Conservation (phyloP, 2,888 invertebrate species). For the Tribolium freemani region DNA sequence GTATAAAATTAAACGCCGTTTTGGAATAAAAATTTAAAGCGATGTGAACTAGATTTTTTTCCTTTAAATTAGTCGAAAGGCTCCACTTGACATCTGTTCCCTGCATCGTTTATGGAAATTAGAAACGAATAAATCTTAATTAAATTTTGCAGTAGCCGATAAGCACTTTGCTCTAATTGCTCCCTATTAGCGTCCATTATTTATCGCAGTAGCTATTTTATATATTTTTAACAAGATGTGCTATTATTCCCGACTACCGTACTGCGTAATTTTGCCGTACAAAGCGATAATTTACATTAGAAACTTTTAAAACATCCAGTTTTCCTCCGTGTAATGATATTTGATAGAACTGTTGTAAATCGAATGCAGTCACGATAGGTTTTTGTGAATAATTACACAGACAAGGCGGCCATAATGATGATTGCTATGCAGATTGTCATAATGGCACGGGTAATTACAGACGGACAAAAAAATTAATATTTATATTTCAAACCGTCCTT, state of each 20-base stretch:
- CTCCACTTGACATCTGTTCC: conserved; percentile 24
- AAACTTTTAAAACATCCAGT: conserved; percentile 39
- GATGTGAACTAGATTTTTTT: conserved; percentile 26
- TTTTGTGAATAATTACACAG: conserved; percentile 62
- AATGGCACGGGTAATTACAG: conserved; percentile 57
- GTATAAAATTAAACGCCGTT: not conserved
- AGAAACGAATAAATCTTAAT: conserved; percentile 23
- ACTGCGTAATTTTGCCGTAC: conserved; percentile 30
- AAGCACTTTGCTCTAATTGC: conserved; percentile 21
- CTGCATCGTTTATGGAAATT: conserved; percentile 8
- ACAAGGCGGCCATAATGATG: conserved; percentile 62
- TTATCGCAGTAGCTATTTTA: conserved; percentile 6
- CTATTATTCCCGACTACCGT: conserved; percentile 28
- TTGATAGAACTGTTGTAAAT: conserved; percentile 56
- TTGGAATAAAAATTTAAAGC: not conserved
- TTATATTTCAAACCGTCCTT: conserved; percentile 40
- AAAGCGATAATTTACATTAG: conserved; percentile 40
- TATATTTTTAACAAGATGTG: conserved; percentile 18
- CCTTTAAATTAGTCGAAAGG: conserved; percentile 14
- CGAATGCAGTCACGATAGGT: conserved; percentile 66
- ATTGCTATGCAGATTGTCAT: conserved; percentile 63
- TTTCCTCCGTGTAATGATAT: conserved; percentile 49
- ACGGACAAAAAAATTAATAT: conserved; percentile 49
- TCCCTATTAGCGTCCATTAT: conserved; percentile 7
- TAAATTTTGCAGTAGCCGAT: conserved; percentile 30